Conservation (phyloP, 2,113 vertebrate species). For the Entelurus aequoreus region DNA sequence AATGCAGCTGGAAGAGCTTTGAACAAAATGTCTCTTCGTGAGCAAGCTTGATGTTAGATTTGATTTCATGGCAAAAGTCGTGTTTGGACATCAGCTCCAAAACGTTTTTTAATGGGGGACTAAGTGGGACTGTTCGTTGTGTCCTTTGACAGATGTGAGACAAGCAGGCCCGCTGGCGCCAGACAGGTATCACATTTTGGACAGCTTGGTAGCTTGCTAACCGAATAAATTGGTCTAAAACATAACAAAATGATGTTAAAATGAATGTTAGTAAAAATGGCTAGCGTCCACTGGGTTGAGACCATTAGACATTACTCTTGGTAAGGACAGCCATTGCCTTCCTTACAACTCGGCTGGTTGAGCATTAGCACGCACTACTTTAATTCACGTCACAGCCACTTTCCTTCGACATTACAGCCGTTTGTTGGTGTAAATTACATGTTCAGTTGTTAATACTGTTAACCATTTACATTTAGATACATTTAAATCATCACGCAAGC, state of each 20-base stretch:
- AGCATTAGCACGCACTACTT: slow-evolving; percentile 39
- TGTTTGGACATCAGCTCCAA: slow-evolving; percentile 3
- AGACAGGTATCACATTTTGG: slow-evolving; percentile 40
- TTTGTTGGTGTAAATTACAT: no score
- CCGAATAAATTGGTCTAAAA: background rate
- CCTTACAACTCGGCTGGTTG: slow-evolving; percentile 35
- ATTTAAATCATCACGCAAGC: slow-evolving; percentile 46
- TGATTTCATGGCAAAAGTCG: slow-evolving; percentile 14
- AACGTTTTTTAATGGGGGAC: background rate
- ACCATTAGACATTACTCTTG: slow-evolving; percentile 65
- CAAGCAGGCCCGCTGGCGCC: slow-evolving; percentile 49
- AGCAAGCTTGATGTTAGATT: background rate
- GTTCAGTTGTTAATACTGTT: no score
- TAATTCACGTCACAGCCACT: slow-evolving; percentile 8
- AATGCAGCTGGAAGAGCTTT: slow-evolving; percentile 23
- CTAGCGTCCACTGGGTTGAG: slow-evolving; percentile 23
- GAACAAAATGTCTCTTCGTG: slow-evolving; percentile 32
- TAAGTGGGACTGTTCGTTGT: background rate
- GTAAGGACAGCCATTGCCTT: slow-evolving; percentile 70
- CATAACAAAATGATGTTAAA: background rate
- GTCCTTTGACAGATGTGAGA: slow-evolving; percentile 46
- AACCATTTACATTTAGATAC: slow-evolving; percentile 9
- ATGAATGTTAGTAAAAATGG: background rate
- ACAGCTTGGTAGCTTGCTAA: slow-evolving; percentile 25
- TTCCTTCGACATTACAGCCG: background rate